A percentile compares a stretch with the other conserved stretches of the same genome.
These are phyloP conservation scores for Diarsia brunnea DNA, from an alignment of 2,888 invertebrate species.

Conservation along the genomic window DNA sequence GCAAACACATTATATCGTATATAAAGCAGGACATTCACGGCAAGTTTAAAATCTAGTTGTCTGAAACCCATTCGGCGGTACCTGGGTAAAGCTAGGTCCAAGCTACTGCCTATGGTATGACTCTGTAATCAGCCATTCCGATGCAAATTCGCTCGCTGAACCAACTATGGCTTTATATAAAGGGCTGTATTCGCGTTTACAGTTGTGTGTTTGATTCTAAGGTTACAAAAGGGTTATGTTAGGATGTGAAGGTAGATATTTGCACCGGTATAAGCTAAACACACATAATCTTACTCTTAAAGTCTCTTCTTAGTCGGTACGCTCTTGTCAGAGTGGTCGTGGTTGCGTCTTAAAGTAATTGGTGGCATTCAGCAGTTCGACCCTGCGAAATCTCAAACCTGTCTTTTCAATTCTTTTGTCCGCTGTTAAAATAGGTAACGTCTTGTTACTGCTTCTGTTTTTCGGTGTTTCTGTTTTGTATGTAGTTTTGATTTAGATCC, in stretches of 20 bases:
- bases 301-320: too few species aligned
- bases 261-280: neutral
- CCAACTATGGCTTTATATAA: constrained; percentile 89
- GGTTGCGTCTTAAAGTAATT: constrained; percentile 5
- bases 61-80: constrained; percentile 68
- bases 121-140: constrained; percentile 89
- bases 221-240: neutral
- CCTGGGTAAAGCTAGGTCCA: constrained; percentile 77
- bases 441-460: too few species aligned
- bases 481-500: neutral
- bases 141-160: constrained; percentile 88
- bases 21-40: constrained; percentile 66
- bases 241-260: neutral
- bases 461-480: neutral
- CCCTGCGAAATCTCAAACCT: neutral
- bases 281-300: neutral
- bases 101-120: constrained; percentile 83
- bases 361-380: neutral
- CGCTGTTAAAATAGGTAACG: neutral
- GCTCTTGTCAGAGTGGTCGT: too few species aligned
- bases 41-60: constrained; percentile 75
- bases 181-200: constrained; percentile 69
- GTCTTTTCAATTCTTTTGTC: neutral
- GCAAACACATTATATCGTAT: constrained; percentile 64
- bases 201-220: constrained; percentile 61